Evolutionary conservation across 1,140 invertebrate species (phyloP).

Genomic region (Zaprionus gabonicus): DNA sequence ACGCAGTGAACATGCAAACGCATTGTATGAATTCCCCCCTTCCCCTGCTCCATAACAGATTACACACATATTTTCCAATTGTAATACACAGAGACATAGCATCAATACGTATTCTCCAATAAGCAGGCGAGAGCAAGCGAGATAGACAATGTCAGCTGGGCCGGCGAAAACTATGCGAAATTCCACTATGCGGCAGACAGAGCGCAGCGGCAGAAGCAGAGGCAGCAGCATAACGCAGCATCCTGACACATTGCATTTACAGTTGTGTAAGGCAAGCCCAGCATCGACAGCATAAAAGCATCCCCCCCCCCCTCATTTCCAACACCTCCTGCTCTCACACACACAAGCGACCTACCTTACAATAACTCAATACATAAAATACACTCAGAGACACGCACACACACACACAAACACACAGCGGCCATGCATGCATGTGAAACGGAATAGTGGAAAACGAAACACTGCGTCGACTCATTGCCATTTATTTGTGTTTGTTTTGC

Average conservation of each 20-base stretch:
- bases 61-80: conserved; percentile 64
- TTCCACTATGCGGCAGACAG: conserved; percentile 3
- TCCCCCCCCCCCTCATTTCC: neutral
- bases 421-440: conserved; percentile 43
- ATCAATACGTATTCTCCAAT: conserved; percentile 63
- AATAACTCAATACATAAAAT: conserved; percentile 40
- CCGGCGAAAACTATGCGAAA: conserved; percentile 47
- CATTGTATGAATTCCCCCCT: neutral
- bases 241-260: conserved; percentile 75
- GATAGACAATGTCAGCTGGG: conserved; percentile 25
- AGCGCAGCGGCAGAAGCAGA: neutral
- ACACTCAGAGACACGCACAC: neutral
- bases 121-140: conserved; percentile 34
- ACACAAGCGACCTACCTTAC: conserved; percentile 64
- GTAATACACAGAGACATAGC: conserved; percentile 51
- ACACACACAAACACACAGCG: conserved; percentile 27
- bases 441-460: conserved; percentile 55
- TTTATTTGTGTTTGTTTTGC: conserved; percentile 82
- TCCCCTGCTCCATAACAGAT: conserved; percentile 47
- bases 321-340: neutral
- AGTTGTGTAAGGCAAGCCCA: conserved; percentile 65
- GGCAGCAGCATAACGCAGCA: conserved; percentile 45
- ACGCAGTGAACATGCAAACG: neutral
- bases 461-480: conserved; percentile 66
- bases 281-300: conserved; percentile 38